Evolutionary conservation across 1,140 invertebrate genomes (phyloP), one percentile per base, ranked within the genome.

Genomic region (Micrasema minimum): DNA sequence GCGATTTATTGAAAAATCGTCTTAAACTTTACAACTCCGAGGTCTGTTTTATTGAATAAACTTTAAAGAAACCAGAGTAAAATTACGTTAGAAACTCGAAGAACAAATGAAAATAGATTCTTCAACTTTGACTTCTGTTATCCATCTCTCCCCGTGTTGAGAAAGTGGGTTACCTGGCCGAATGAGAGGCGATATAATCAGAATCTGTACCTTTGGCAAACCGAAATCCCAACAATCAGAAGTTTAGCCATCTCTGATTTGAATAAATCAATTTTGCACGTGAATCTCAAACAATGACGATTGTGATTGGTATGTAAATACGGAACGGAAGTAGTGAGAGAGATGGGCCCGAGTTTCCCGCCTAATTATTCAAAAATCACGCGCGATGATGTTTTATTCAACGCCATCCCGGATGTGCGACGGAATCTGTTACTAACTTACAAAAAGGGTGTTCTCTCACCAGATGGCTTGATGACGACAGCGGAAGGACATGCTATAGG

Each of bases 221-320:
- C 65, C 23, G n/a, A 59, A 68, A 68, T 59, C 53, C 38, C 46
- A 23, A 68, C 66, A 59, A 59, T 59, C 59, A 50, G 51, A 66
- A 71, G 45, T 71, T 66, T 66, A 68, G 53, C 64, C 11, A 26
- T 35, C 22, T 67, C 48, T 67, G 67, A 74, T 74, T 74, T 74
- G 67, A 74, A 74, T 74, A 74, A 74, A 74, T 74, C 67, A 68
- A 66, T 46, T 45, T 45, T 55, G 53, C 64, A 51, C 26, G 57
- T 46, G 71, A 38, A 72, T 72, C 66, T 74, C 72, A 67, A 71
- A 74, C 72, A 74, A 74, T 74, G 72, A 65, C 23, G 64, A 68
- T 57, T 74, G 67, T 74, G 69, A 74, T 74, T 71, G 72, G 68
- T 71, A 74, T 74, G 72, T 65, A 74, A 74, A 74, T 74, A 65